A percentile compares a stretch with the other conserved stretches of the same genome.
Evolutionary conservation across 2,113 vertebrate species (phyloP).

Genomic region (Sorex araneus): DNA sequence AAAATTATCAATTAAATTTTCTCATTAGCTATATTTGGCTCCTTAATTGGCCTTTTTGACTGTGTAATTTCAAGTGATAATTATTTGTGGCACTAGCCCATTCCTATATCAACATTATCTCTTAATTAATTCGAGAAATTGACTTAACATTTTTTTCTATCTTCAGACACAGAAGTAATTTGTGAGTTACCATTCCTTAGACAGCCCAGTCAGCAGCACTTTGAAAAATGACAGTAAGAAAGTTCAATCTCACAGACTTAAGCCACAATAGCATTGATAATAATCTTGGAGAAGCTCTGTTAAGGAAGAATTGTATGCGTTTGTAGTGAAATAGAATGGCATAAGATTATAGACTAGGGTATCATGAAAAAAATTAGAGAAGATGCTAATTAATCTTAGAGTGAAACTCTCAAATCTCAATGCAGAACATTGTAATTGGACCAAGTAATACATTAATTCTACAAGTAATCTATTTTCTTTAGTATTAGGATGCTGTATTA

Average conservation of each 20-base stretch:
- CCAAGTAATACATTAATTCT: neutral
- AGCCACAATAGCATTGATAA: conserved; percentile 58
- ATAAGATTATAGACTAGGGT: neutral
- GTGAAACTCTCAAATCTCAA: neutral
- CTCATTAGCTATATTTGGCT: conserved; percentile 86
- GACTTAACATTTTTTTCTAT: conserved; percentile 76
- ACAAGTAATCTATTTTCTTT: neutral
- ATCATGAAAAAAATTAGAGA: conserved; percentile 44
- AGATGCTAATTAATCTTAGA: conserved; percentile 40
- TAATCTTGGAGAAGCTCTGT: conserved; percentile 48
- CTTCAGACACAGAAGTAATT: conserved; percentile 74
- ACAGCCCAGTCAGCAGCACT: conserved; percentile 55
- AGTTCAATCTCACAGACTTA: conserved; percentile 14
- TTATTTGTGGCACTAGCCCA: conserved; percentile 83
- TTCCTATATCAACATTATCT: conserved; percentile 87
- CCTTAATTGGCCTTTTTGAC: conserved; percentile 86
- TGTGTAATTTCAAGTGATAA: conserved; percentile 86
- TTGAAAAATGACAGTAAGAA: conserved; percentile 74
- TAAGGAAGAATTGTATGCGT: conserved; percentile 40
- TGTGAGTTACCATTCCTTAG: conserved; percentile 70
- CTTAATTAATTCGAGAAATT: conserved; percentile 87
- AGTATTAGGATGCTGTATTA: neutral
- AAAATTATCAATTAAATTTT: conserved; percentile 88
- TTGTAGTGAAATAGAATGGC: conserved; percentile 28
- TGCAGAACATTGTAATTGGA: neutral